Evolutionary conservation across 2,888 invertebrate genomes (phyloP), one percentile per base, ranked within the genome.

Genomic region (Odontothrips loti): DNA sequence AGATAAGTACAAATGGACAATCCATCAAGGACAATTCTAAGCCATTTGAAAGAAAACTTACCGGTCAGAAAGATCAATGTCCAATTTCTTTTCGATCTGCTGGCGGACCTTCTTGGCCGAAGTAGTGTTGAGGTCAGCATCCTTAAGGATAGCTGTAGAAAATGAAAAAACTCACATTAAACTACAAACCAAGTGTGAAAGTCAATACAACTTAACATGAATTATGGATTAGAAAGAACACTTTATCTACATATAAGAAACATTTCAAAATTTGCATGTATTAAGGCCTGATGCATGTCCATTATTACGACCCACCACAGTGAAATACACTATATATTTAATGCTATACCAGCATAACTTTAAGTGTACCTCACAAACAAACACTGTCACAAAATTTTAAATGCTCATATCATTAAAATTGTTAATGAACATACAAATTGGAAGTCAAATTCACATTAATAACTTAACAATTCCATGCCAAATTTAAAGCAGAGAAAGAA

Each of bases 81-180:
- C 93, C 12, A 96, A 90, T 85, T 93, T 93, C 84, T 93, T 92
- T 87, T 97, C 96, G 84, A 98, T 89, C 86, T 94, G 93, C 86
- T 93, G 93, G 79, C 97, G 92, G 23, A 98, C 96, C 87, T 95
- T 95, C 87, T 97, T 97, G 11, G 96, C 93, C 6, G 97, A 95
- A 84, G 95, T 93, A 81, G 92, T 91, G 12, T 93, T 91, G 34
- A 97, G 90, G 87, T 97, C 95, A 12, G 96, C 96, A 87, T 93
- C 93, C 88, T 96, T 93, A 47, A 98, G 90, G 86, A 97, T 95
- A 81, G 92, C 96, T 96, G 87, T 8, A 88, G 86, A 82, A 82
- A 84, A 83, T 23, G 23, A 12, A 43, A 43, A 43, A 43, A 43
- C 34, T 43, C 34, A n/a, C n/a, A 75, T 27, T 9, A 75, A 75